phyloP scores from a whole-genome alignment of 2,888 invertebrate species.

The Cosmopolites sordidus region DNA sequence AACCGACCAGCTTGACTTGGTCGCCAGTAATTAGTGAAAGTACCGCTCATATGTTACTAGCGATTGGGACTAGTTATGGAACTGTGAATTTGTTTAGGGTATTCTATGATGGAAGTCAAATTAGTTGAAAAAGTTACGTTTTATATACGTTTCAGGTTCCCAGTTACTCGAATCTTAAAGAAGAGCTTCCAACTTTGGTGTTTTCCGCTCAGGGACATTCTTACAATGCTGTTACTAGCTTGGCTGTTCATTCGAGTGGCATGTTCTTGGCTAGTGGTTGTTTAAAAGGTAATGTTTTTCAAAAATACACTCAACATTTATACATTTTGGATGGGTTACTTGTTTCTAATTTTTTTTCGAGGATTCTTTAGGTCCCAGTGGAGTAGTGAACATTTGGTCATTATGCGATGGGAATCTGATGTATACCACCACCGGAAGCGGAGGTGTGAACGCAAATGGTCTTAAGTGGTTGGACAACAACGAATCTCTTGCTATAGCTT shows the following conservation, averaged over 20 bases:
- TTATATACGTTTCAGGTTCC: conserved; percentile 31
- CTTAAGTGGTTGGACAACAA: conserved; percentile 52
- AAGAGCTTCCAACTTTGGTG: conserved; percentile 40
- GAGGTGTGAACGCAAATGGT: conserved; percentile 50
- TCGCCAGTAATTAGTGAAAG: conserved; percentile 50
- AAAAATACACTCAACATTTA: not conserved
- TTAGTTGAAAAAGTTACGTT: not conserved
- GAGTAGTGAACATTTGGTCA: conserved; percentile 60
- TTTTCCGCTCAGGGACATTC: conserved; percentile 54
- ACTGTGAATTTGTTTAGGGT: conserved; percentile 51
- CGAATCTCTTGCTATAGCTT: conserved; percentile 52
- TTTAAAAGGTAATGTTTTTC: conserved; percentile 39
- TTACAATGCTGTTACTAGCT: conserved; percentile 51
- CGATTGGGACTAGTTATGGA: conserved; percentile 54
- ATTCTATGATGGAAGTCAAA: not conserved
- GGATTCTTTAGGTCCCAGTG: conserved; percentile 37
- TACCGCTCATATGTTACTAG: conserved; percentile 45
- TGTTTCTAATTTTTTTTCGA: not conserved
- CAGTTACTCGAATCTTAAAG: conserved; percentile 31
- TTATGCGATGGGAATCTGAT: conserved; percentile 55
- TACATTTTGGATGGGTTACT: not conserved
- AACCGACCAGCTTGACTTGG: conserved; percentile 53
- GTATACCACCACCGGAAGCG: conserved; percentile 52
- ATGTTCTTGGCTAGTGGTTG: conserved; percentile 55
- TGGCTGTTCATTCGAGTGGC: conserved; percentile 53